phyloP scores from a whole-genome alignment of 1,140 invertebrate species.

The Ceratina japonica region DNA sequence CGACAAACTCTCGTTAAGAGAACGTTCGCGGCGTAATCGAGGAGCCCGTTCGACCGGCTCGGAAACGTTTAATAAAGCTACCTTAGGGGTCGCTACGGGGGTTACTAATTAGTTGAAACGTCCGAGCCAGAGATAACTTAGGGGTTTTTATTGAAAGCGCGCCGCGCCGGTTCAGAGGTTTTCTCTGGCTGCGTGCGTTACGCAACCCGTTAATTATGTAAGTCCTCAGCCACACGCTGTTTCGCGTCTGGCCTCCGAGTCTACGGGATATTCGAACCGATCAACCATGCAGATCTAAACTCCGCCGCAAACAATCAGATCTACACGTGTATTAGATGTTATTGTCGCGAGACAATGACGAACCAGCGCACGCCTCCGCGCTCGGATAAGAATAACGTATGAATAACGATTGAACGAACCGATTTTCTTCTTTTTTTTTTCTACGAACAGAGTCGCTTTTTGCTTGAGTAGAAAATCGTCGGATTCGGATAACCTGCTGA shows the following conservation, averaged over 20 bases:
- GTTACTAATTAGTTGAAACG: slow-evolving; percentile 3
- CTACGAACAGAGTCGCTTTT: too few relatives aligned
- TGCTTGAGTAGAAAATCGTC: too few relatives aligned
- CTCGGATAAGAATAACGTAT: too few relatives aligned
- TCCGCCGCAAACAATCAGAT: too few relatives aligned
- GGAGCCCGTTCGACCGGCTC: not conserved
- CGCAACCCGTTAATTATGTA: slow-evolving; percentile 14
- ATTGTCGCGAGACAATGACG: too few relatives aligned
- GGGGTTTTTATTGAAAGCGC: not conserved
- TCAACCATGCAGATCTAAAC: too few relatives aligned
- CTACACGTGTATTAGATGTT: too few relatives aligned
- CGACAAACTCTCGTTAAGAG: not conserved
- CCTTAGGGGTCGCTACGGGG: not conserved
- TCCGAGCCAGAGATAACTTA: not conserved
- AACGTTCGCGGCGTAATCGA: not conserved
- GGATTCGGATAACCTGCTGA: too few relatives aligned
- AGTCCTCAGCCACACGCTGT: not conserved
- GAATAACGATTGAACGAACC: too few relatives aligned
- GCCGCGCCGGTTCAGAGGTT: not conserved
- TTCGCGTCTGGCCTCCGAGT: not conserved
- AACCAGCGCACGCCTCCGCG: too few relatives aligned
- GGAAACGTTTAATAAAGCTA: not conserved
- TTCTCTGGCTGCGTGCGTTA: not conserved
- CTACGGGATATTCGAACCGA: slow-evolving; percentile 7
- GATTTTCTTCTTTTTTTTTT: too few relatives aligned